phyloP scores from a whole-genome alignment of 2,888 invertebrate species.

The Chelonus formosanus region DNA sequence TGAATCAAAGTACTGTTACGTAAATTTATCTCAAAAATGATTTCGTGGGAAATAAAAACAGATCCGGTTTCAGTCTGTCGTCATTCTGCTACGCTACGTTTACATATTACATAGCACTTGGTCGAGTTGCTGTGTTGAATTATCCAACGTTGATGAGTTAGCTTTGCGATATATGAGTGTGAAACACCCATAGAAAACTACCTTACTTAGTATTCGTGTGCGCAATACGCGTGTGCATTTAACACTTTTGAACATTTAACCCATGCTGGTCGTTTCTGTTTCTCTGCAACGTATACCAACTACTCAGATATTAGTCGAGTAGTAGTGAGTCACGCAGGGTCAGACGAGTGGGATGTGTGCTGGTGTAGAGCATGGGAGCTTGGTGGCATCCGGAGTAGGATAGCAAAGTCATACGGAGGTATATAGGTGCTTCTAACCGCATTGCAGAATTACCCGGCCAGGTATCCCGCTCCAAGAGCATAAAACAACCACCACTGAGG shows the following conservation, averaged over 20 bases:
- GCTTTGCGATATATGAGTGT: constrained; percentile 19
- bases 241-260: not conserved
- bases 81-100: constrained; percentile 15
- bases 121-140: constrained; percentile 50
- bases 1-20: not conserved
- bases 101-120: constrained; percentile 51
- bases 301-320: not conserved
- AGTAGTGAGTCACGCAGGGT: constrained; percentile 11
- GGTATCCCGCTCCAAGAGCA: constrained; percentile 56
- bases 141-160: constrained; percentile 40
- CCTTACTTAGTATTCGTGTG: too few relatives aligned
- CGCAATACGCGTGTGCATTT: too few relatives aligned
- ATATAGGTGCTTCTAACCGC: constrained; percentile 55
- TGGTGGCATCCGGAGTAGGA: constrained; percentile 14
- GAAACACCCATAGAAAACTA: constrained; percentile 21
- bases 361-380: not conserved
- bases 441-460: constrained; percentile 62
- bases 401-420: constrained; percentile 27
- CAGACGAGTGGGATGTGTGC: not conserved
- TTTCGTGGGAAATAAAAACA: too few relatives aligned
- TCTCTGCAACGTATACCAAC: too few relatives aligned
- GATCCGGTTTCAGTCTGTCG: too few relatives aligned
- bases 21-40: not conserved
- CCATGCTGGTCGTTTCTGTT: too few relatives aligned
- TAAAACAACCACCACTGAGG: constrained; percentile 56